Base-by-base conservation (phyloP, 2,888 invertebrate species). In the Eudasyphora cyanicolor region DNA sequence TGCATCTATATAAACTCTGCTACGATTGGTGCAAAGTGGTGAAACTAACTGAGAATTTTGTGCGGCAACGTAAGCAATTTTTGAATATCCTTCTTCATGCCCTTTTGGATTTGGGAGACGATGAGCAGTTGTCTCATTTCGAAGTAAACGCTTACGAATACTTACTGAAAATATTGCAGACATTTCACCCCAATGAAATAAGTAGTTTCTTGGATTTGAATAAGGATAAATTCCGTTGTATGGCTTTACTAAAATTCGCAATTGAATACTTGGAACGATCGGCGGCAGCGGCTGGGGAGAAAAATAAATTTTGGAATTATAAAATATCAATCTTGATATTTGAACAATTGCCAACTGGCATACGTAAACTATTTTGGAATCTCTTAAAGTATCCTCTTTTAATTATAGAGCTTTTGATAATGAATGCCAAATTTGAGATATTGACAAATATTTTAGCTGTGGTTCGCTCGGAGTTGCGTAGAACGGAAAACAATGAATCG, bases 371-470 rank as follows among this genome's bases (percentile, higher is more conserved):
- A 45, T 94, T 95, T 82, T 94, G 95, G 90, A 93, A 94, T 85
- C 90, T 96, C 24, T 93, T 96, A 21, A 94, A 94, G 64, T 94
- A 94, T 85, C 98, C 98, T 0, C 89, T 96, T 51, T 91, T 96
- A 3, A 95, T 98, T 88, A 93, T 98, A 8, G 98, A 98, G 89
- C 96, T 97, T 89, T 93, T 97, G 74, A 91, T 98, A 12, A 97
- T 98, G 97, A 97, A 98, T 89, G 95, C 95, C 0, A 95, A 95
- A 89, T 93, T 97, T 71, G 96, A 96, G 86, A 92, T 93, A 71
- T 92, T 97, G 7, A 93, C 93, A 0, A 93, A 93, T 49, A 94
- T 96, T 3, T 89, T 96, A 29, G 93, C 93, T n/a, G 93, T 93
- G 29, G 93, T 95, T 17, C 92, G 93, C n/a, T 92, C 93, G 0